Evolutionary conservation across 2,113 vertebrate genomes (phyloP).

Genomic region (Rhinoptilus africanus): DNA sequence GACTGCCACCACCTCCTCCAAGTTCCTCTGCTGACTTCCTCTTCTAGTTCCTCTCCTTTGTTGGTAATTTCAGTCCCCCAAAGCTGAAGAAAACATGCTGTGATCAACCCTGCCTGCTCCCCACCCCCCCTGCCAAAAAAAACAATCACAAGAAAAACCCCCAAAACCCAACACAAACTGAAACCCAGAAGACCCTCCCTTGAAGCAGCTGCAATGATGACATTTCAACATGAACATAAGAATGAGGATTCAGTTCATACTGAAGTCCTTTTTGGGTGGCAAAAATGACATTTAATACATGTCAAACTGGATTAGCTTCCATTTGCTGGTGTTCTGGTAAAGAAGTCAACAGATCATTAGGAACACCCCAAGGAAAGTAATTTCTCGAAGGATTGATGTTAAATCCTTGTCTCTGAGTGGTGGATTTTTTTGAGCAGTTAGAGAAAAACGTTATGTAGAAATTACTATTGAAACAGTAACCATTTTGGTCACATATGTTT

Average conservation of each 20-base stretch:
- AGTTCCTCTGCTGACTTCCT: background rate
- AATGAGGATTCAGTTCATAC: background rate
- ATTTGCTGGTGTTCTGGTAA: background rate
- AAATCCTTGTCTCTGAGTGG: background rate
- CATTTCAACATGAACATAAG: background rate
- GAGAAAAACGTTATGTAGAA: background rate
- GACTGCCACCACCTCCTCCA: background rate
- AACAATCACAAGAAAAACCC: background rate
- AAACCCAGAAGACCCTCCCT: background rate
- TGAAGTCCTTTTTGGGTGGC: background rate
- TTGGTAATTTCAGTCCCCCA: background rate
- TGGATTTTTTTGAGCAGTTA: background rate
- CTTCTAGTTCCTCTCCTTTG: background rate
- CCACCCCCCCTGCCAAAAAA: fast-evolving
- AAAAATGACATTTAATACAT: background rate
- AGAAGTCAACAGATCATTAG: background rate
- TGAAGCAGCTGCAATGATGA: background rate
- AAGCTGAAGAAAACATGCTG: background rate
- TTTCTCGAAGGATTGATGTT: background rate
- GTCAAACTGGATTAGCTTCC: background rate
- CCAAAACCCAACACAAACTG: background rate
- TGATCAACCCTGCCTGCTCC: background rate
- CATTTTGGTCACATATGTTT: background rate
- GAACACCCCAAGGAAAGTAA: background rate
- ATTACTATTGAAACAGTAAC: background rate